Conservation (phyloP, 2,113 vertebrate species). For the Pelecanoides urinatrix region DNA sequence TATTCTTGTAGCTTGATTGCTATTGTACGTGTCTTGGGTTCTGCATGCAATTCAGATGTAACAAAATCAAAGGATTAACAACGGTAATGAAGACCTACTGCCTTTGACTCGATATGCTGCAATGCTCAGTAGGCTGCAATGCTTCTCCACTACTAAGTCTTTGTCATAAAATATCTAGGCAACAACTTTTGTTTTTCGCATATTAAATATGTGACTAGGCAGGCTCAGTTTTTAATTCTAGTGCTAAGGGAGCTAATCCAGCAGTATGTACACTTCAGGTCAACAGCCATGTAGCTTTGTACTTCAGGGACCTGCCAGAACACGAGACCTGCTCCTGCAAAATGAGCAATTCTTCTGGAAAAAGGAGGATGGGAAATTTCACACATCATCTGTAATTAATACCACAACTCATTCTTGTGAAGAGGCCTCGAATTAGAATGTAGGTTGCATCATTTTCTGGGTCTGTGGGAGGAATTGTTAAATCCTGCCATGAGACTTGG, state of each 20-base stretch:
- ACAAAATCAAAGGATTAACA: not conserved
- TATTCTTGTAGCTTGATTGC: not conserved
- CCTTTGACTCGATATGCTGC: not conserved
- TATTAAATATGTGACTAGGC: not conserved
- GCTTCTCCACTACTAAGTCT: not conserved
- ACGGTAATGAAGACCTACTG: not conserved
- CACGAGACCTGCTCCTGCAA: not conserved
- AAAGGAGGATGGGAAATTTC: not conserved
- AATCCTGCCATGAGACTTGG: not conserved
- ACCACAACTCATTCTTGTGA: not conserved
- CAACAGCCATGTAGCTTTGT: not conserved
- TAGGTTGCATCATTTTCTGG: not conserved
- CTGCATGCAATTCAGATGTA: not conserved
- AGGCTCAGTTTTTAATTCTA: not conserved
- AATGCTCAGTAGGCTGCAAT: not conserved
- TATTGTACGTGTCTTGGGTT: not conserved
- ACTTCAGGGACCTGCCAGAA: not conserved
- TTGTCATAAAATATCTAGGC: not conserved
- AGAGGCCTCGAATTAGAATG: not conserved
- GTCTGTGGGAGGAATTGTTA: not conserved
- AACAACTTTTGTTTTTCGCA: fast-evolving
- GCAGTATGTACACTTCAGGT: not conserved
- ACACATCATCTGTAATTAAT: not conserved
- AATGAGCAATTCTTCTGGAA: not conserved
- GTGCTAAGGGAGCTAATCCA: not conserved